Percentiles rank a stretch among this genome's conserved stretches.
These are phyloP conservation scores for Luperina testacea DNA, from an alignment of 2,888 invertebrate genomes.

Conservation along the genomic window DNA sequence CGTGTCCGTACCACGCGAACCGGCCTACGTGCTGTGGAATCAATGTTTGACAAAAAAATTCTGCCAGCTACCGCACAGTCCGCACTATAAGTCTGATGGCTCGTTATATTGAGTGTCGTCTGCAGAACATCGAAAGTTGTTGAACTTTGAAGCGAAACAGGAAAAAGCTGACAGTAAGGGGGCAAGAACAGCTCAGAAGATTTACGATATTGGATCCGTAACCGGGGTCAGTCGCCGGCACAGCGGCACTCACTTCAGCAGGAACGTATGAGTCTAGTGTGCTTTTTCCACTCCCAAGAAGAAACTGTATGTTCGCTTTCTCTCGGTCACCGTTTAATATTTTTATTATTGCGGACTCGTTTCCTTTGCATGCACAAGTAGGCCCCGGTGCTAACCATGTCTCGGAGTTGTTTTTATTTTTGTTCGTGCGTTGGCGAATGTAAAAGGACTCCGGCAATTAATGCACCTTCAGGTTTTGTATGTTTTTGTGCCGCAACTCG, in stretches of 20 bases:
- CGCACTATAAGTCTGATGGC: conserved; percentile 52
- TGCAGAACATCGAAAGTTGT: conserved; percentile 75
- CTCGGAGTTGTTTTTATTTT: conserved; percentile 71
- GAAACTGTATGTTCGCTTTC: conserved; percentile 72
- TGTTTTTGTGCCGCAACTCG: conserved; percentile 53
- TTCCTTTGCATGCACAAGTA: conserved; percentile 75
- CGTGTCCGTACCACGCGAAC: conserved; percentile 70
- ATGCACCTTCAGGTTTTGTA: conserved; percentile 66
- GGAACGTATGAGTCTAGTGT: conserved; percentile 61
- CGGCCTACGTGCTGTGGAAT: conserved; percentile 69
- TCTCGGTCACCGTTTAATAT: conserved; percentile 69
- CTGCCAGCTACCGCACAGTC: conserved; percentile 52
- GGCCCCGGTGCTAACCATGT: conserved; percentile 66
- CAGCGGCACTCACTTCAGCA: conserved; percentile 68
- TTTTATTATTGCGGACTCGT: conserved; percentile 72
- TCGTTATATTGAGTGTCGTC: conserved; percentile 67
- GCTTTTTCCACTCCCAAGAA: conserved; percentile 69
- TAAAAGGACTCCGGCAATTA: conserved; percentile 69
- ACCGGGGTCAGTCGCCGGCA: conserved; percentile 78
- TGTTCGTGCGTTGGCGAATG: conserved; percentile 65
- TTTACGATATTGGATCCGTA: conserved; percentile 79
- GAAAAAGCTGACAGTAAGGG: conserved; percentile 75
- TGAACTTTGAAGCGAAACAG: conserved; percentile 77
- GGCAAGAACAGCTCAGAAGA: conserved; percentile 73
- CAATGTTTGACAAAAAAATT: conserved; percentile 58